Percentiles rank a stretch among this genome's conserved stretches.
phyloP scores from a whole-genome alignment of 2,113 vertebrate genomes.

The Pomatorhinus ruficollis region DNA sequence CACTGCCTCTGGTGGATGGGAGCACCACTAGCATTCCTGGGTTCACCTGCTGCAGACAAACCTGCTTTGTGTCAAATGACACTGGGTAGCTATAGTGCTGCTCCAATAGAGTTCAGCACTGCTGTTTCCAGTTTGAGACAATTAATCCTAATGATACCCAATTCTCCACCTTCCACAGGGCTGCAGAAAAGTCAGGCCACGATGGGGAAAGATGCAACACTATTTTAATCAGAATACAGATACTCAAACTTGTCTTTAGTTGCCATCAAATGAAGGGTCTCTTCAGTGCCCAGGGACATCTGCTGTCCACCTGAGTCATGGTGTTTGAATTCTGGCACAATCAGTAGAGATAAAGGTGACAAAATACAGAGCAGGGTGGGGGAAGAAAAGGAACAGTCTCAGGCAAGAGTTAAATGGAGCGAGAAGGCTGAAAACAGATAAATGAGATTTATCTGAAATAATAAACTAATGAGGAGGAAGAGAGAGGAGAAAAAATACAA shows the following conservation, averaged over 20 bases:
- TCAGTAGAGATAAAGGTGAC: neutral
- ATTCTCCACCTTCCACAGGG: neutral
- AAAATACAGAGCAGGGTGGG: neutral
- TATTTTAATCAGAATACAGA: neutral
- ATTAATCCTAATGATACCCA: neutral
- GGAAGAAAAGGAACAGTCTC: neutral
- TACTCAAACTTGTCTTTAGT: neutral
- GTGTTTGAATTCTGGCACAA: neutral
- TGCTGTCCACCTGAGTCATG: neutral
- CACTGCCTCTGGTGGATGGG: neutral
- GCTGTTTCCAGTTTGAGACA: neutral
- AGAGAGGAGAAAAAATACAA: neutral
- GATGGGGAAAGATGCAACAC: rapidly evolving
- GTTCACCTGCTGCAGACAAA: neutral
- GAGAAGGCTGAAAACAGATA: neutral
- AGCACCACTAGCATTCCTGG: neutral
- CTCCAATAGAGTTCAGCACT: neutral
- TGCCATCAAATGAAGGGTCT: neutral
- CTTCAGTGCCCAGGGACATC: neutral
- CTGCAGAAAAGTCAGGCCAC: neutral
- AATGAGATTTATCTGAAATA: neutral
- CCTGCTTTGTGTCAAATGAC: neutral
- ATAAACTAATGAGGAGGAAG: neutral
- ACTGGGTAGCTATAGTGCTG: neutral
- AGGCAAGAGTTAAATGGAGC: neutral